Base-by-base conservation (phyloP, 2,113 vertebrate species). In the Tragelaphus imberbis region DNA sequence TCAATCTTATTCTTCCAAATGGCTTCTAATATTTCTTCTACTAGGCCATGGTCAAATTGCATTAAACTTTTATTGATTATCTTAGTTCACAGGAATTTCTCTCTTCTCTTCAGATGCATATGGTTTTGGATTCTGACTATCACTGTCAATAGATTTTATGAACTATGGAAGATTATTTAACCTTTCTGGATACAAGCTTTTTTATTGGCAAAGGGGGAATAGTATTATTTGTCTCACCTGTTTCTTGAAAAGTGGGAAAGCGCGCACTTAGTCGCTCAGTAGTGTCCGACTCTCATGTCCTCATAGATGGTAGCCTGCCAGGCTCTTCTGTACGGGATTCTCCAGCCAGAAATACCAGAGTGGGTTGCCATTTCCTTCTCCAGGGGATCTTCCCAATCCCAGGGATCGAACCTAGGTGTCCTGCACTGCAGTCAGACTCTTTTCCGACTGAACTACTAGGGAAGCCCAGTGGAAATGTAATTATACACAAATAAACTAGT, bases 161-260 rank as follows among this genome's bases (percentile, higher is more conserved):
- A 82, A 2, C 11, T 23, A 68, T 11, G 49, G 1, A 19, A 95
- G 27, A 7, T 87, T 61, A 53, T 61, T 95, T 88, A 93, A 94
- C 7, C 23, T 94, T 92, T 51, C 44, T 68, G 16, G 79, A 68
- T 91, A 90, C 49, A 17, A 87, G 0, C 4, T 6, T 33, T 49
- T 63, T 88, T 87, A 25, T 36, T 94, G 23, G 28, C 23, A 49
- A 95, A 84, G 33, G 68, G 58, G 71, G 27, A 94, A 82, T 51
- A 51, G 3, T 81, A 17, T 30, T 85, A 77, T 94, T 81, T 93
- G 33, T 49, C 84, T 87, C 53, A 65, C 5, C 6, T 94, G 71
- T 4, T 95, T 91, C 30, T 87, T 91, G 25, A 90, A 21, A 90
- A 88, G 65, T 89, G 80, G 53, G 95, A 93, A 65, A 58, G 11